Conservation (phyloP, 2,888 invertebrate species). For the Ommatoiulus sabulosus region DNA sequence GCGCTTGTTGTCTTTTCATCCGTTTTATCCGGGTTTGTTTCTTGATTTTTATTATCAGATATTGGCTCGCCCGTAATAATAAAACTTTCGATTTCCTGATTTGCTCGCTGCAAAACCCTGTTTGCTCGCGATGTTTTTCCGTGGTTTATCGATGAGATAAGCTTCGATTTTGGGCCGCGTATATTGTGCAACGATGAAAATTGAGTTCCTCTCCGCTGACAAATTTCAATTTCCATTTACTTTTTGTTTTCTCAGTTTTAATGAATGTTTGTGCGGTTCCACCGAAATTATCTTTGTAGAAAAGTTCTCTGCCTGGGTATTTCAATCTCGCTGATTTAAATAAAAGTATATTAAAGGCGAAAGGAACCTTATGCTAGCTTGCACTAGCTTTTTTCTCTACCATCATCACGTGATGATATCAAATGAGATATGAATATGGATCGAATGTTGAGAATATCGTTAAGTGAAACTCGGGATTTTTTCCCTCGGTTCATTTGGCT, state of each 20-base stretch:
- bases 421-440: no score
- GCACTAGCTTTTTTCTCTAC: no score
- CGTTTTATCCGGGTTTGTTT: not conserved
- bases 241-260: not conserved
- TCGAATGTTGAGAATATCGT: no score
- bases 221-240: not conserved
- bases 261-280: not conserved
- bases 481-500: no score
- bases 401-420: no score
- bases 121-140: not conserved
- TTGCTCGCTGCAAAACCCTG: not conserved
- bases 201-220: not conserved
- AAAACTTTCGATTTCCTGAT: slow-evolving; percentile 17
- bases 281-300: no score
- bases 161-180: not conserved
- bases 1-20: not conserved
- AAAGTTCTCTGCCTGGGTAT: no score
- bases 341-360: no score
- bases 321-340: no score
- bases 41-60: slow-evolving; percentile 6
- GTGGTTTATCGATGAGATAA: not conserved
- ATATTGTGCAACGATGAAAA: no score
- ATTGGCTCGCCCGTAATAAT: slow-evolving; percentile 5
- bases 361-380: no score
- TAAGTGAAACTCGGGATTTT: no score